These are phyloP conservation scores for Nomada ferruginata DNA, from an alignment of 2,888 invertebrate genomes.

Conservation along the genomic window DNA sequence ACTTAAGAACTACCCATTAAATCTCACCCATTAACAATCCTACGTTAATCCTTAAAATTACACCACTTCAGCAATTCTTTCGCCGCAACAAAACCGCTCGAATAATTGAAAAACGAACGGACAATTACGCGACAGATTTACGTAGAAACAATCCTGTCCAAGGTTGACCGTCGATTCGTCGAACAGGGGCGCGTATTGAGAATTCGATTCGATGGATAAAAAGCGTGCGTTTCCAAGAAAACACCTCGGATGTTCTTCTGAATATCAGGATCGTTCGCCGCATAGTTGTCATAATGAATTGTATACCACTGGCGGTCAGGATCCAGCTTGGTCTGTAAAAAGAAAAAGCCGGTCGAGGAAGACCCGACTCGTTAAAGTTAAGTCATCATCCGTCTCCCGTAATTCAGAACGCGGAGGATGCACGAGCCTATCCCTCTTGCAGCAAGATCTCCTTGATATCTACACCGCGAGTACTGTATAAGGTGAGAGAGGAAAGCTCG, in stretches of 20 bases:
- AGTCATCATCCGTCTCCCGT: constrained; percentile 61
- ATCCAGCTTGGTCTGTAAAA: neutral
- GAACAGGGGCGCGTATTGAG: too few species aligned
- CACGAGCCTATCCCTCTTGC: constrained; percentile 1
- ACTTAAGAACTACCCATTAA: too few species aligned
- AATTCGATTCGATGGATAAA: neutral
- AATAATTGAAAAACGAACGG: too few species aligned
- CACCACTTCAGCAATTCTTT: too few species aligned
- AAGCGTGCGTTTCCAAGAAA: neutral
- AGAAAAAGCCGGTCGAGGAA: constrained; percentile 13
- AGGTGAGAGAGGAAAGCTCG: constrained; percentile 45
- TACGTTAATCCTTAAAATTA: too few species aligned
- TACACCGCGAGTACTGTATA: constrained; percentile 38
- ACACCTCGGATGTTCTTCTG: neutral
- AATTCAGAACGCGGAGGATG: constrained; percentile 41
- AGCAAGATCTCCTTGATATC: constrained; percentile 36
- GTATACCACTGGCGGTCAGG: neutral
- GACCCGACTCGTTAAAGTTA: constrained; percentile 46
- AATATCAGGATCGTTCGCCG: neutral
- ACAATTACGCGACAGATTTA: too few species aligned
- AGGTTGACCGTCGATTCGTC: neutral
- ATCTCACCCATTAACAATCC: too few species aligned
- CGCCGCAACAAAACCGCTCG: too few species aligned
- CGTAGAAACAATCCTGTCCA: neutral
- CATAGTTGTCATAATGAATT: constrained; percentile 10